Evolutionary conservation across 2,113 vertebrate genomes (phyloP), one percentile per base, ranked within the genome.

Genomic region (zebrafish (Danio rerio)): DNA sequence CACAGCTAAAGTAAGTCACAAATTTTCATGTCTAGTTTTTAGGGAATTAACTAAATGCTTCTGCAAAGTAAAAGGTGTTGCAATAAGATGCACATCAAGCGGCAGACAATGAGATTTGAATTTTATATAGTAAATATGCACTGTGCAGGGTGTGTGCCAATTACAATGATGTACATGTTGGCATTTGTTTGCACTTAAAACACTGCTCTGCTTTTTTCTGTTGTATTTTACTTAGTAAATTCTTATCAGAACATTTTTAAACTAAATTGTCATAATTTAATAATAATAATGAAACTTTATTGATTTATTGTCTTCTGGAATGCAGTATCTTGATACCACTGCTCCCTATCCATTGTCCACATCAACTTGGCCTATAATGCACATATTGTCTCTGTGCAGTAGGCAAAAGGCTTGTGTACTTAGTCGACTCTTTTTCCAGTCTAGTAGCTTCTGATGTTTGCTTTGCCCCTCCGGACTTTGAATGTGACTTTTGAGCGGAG

Each of bases 381-480:
- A 85, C 85, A 79, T 82, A 89, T 92, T 90, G 83, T 90, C 87
- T 90, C 86, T 62, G 68, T 61, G 75, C 78, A 88, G 80, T 62
- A 86, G 87, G 85, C 78, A 90, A 83, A 89, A 65, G 31, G 75
- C 86, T 88, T 93, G 93, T 93, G 87, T 92, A 91, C 88, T 90
- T 89, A 92, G 92, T 88, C 87, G 66, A 90, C 88, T 91, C 90
- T 82, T 88, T 92, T 90, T 93, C 91, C 93, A 93, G 92, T 93
- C 93, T 93, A 88, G 91, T 91, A 87, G 89, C 82, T 90, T 87
- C 88, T 87, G 86, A 53, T 93, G 92, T 94, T 93, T 90, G 81
- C 91, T 93, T 90, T 88, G 82, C 89, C 45, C 81, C 80, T 78
- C 84, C 31, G 20, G 53, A 78, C 70, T 80, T 50, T 90, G 84